A percentile compares a stretch with the other conserved stretches of the same genome.
Conservation (phyloP, 2,888 invertebrate genomes). For the Brenthis daphne region DNA sequence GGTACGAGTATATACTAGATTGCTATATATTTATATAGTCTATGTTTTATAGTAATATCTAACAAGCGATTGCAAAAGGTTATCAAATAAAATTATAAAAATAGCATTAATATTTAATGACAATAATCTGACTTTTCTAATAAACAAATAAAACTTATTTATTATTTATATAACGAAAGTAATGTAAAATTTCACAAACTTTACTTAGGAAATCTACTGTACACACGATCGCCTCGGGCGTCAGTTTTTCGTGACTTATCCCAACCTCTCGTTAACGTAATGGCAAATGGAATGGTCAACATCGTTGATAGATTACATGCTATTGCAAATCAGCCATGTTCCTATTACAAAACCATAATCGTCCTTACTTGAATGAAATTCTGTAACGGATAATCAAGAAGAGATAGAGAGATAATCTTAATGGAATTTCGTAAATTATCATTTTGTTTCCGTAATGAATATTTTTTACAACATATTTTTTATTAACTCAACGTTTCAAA, state of each 20-base stretch:
- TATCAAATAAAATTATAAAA: neutral
- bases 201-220: slow-evolving; percentile 2
- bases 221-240: slow-evolving; percentile 46
- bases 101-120: slow-evolving; percentile 4
- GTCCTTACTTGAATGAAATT: no score
- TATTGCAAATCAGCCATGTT: slow-evolving; percentile 33
- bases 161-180: slow-evolving; percentile 8
- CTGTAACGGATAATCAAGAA: no score
- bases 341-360: slow-evolving; percentile 34
- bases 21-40: no score
- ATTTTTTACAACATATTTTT: no score
- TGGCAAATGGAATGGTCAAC: slow-evolving; percentile 34
- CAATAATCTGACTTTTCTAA: slow-evolving; percentile 9
- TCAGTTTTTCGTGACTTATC: slow-evolving; percentile 56
- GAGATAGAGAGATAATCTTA: no score
- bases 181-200: slow-evolving; percentile 18
- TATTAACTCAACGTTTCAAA: no score
- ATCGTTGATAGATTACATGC: slow-evolving; percentile 40
- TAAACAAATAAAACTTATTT: neutral
- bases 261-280: slow-evolving; percentile 32
- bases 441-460: no score
- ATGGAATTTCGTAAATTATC: no score
- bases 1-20: no score
- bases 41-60: neutral
- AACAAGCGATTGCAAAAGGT: neutral